Percentiles rank a stretch among this genome's conserved stretches.
These are phyloP conservation scores for Tenthredo distinguenda DNA, from an alignment of 2,888 invertebrate genomes.

Conservation along the genomic window DNA sequence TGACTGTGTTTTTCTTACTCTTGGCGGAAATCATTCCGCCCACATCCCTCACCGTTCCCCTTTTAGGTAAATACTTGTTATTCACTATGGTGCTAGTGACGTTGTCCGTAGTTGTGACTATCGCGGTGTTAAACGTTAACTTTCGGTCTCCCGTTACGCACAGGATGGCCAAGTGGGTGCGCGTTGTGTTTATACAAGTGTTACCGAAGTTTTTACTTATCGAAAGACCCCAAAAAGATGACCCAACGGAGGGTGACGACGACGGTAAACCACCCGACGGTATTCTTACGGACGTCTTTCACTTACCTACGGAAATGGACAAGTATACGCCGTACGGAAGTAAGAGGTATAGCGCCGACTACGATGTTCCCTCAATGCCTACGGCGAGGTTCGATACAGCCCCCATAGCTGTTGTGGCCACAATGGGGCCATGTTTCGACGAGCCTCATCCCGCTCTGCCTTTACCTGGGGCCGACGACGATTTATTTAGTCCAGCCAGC, in stretches of 20 bases:
- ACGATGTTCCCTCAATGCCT: slow-evolving; percentile 82
- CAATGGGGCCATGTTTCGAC: slow-evolving; percentile 80
- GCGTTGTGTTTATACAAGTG: slow-evolving; percentile 90
- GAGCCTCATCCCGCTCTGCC: slow-evolving; percentile 86
- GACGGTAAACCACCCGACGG: slow-evolving; percentile 80
- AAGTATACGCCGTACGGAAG: slow-evolving; percentile 83
- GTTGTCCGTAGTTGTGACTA: slow-evolving; percentile 94
- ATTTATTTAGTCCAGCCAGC: slow-evolving; percentile 88
- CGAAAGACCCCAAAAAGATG: slow-evolving; percentile 91
- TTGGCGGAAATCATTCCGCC: slow-evolving; percentile 97
- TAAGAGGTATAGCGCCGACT: slow-evolving; percentile 85
- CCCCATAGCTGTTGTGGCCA: slow-evolving; percentile 83
- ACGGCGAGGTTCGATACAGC: slow-evolving; percentile 82
- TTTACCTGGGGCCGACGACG: slow-evolving; percentile 89
- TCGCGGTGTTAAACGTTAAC: slow-evolving; percentile 96
- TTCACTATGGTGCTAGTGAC: slow-evolving; percentile 98
- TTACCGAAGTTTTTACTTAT: slow-evolving; percentile 93
- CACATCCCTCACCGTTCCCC: slow-evolving; percentile 93
- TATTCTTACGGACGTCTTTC: slow-evolving; percentile 90
- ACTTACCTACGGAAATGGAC: slow-evolving; percentile 84
- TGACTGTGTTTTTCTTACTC: slow-evolving; percentile 96
- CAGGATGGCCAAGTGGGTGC: slow-evolving; percentile 95
- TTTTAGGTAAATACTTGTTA: slow-evolving; percentile 92
- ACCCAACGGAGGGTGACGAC: slow-evolving; percentile 82
- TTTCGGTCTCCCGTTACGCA: slow-evolving; percentile 96